These are phyloP conservation scores for Cyprinodon variegatus DNA, from an alignment of 2,113 vertebrate genomes.

Conservation along the genomic window DNA sequence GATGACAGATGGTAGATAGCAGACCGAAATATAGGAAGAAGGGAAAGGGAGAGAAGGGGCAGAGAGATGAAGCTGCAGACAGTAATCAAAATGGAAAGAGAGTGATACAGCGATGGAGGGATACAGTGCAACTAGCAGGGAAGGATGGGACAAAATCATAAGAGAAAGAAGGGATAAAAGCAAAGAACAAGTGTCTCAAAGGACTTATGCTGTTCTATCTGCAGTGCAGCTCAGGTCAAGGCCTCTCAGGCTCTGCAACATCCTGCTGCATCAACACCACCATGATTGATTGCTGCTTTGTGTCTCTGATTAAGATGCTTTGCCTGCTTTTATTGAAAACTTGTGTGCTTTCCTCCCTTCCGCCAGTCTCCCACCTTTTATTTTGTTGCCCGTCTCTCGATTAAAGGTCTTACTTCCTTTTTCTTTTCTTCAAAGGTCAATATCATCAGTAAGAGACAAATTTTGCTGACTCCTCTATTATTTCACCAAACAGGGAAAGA, in stretches of 20 bases:
- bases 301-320: constrained; percentile 66
- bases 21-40: constrained; percentile 63
- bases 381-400: neutral
- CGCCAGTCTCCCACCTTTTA: neutral
- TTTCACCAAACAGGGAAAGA: constrained; percentile 59
- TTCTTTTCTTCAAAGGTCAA: constrained; percentile 63
- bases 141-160: constrained; percentile 12
- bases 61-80: constrained; percentile 35
- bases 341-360: constrained; percentile 34
- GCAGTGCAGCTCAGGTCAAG: constrained; percentile 67
- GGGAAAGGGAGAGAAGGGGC: constrained; percentile 1
- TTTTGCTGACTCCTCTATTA: constrained; percentile 74
- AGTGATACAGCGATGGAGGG: constrained; percentile 14
- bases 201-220: constrained; percentile 37
- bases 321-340: constrained; percentile 60
- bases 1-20: constrained; percentile 70
- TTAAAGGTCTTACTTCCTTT: neutral
- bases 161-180: constrained; percentile 29
- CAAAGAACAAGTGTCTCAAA: constrained; percentile 39
- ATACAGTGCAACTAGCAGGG: constrained; percentile 20
- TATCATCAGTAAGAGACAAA: constrained; percentile 69
- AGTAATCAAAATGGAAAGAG: constrained; percentile 61
- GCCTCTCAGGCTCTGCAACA: constrained; percentile 38
- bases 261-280: constrained; percentile 40
- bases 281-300: constrained; percentile 63